Conservation (phyloP, 1,140 invertebrate genomes). For the Leptoteleia sp. region DNA sequence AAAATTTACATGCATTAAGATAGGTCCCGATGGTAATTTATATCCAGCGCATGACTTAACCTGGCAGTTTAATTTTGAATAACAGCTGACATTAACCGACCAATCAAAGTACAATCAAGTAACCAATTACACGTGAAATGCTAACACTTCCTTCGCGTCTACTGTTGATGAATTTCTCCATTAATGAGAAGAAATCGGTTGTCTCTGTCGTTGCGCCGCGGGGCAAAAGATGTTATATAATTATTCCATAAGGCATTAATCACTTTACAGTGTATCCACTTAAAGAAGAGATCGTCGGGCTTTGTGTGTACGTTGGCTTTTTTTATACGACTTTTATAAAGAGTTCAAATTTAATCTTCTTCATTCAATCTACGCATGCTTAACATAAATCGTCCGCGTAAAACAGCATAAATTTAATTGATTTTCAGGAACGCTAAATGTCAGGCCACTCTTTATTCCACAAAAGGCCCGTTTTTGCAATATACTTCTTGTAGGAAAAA, state of each 20-base stretch:
- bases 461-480: too few species aligned
- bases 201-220: conserved; percentile 3
- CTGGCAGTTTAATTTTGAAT: conserved; percentile 18
- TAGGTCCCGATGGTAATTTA: conserved; percentile 6
- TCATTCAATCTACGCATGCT: conserved; percentile 1
- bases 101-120: conserved; percentile 25
- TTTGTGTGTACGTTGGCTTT: not conserved
- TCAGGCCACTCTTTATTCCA: too few species aligned
- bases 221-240: conserved; percentile 13
- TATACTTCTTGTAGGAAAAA: too few species aligned
- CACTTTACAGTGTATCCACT: conserved; percentile 10
- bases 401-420: conserved; percentile 3
- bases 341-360: conserved; percentile 15
- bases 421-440: conserved; percentile 2
- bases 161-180: conserved; percentile 38
- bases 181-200: conserved; percentile 42
- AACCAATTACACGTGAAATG: conserved; percentile 29
- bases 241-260: conserved; percentile 14
- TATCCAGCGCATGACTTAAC: conserved; percentile 1
- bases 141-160: conserved; percentile 20
- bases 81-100: conserved; percentile 10
- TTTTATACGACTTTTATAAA: conserved; percentile 11
- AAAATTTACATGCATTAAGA: not conserved
- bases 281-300: conserved; percentile 9
- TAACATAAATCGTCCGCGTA: conserved; percentile 4